Percentiles rank a stretch among this genome's conserved stretches.
Evolutionary conservation across 2,888 invertebrate genomes (phyloP).

Genomic region (Plusia festucae): DNA sequence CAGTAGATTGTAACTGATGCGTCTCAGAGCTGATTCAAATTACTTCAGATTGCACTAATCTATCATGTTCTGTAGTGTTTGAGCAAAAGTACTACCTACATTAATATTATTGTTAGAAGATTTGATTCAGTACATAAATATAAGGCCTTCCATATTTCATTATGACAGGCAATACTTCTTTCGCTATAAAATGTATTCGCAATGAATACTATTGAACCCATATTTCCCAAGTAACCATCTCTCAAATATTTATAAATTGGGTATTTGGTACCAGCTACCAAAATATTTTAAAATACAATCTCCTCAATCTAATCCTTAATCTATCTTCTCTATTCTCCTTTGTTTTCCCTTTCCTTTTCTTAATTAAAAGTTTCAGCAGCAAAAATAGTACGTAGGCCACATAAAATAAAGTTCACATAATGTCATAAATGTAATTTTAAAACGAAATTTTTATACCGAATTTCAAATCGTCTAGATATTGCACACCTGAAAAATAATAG

Average conservation of each 20-base stretch:
- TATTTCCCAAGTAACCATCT: not conserved
- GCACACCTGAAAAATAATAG: slow-evolving; percentile 28
- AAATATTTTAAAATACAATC: no score
- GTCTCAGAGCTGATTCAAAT: slow-evolving; percentile 44
- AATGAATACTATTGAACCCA: not conserved
- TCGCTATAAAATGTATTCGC: not conserved
- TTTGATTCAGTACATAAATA: not conserved
- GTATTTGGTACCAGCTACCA: no score
- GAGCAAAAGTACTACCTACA: slow-evolving; percentile 11
- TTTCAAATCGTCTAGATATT: not conserved
- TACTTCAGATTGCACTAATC: slow-evolving; percentile 42
- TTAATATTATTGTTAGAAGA: not conserved
- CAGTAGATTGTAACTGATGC: slow-evolving; percentile 45
- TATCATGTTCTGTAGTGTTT: slow-evolving; percentile 30
- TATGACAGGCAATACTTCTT: not conserved
- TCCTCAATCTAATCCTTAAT: no score
- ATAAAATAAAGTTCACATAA: not conserved
- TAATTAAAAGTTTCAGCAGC: not conserved
- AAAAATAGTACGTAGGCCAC: not conserved
- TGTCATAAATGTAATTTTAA: not conserved
- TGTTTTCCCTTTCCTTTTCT: no score
- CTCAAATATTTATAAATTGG: no score
- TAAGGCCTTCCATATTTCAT: not conserved
- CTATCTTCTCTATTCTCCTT: no score
- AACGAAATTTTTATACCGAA: not conserved